Base-by-base conservation (phyloP, 2,113 vertebrate species). In the Hyperopisus bebe region DNA sequence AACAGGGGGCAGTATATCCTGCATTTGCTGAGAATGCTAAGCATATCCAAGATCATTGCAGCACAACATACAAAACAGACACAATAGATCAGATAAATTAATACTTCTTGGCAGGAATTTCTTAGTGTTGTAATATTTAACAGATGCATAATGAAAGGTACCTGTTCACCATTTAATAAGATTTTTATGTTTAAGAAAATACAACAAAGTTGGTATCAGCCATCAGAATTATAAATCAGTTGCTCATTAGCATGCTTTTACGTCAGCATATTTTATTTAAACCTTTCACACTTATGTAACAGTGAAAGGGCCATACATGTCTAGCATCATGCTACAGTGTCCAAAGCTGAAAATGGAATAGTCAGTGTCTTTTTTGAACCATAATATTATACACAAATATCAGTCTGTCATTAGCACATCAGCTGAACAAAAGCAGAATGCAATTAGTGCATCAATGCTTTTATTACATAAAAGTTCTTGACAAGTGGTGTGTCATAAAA, bases 381-480 rank as follows among this genome's bases (percentile, higher is more conserved):
- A 42, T n/a, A 80, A 42, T 80, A 80, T 80, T 35, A 42, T 42
- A 80, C 13, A 80, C 74, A 80, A 80, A 80, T 35, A 80, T 80
- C 31, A 80, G 15, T 80, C 35, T 80, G 74, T 42, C 74, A 80
- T 80, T 42, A 39, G 74, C 35, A 42, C 74, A 80, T 39, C 74
- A 80, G 11, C 15, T 39, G 70, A 77, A 77, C 70, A 77, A 77
- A 35, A 39, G 70, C 70, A 77, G 11, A 77, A 77, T 77, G 70
- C 27, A 77, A 77, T 77, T 77, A 77, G 70, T 77, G 70, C 70
- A 77, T 77, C 70, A 77, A 42, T 80, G 74, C n/a, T 80, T 80
- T 80, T 80, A 42, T 42, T 80, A 17, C 15, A 42, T 80, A 80
- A 42, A 80, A 19, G 74, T 80, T 80, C 5, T 42, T 17, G 31